Percentiles rank a stretch among this genome's conserved stretches.
phyloP scores from a whole-genome alignment of 2,113 vertebrate genomes.

The Neofelis nebulosa region DNA sequence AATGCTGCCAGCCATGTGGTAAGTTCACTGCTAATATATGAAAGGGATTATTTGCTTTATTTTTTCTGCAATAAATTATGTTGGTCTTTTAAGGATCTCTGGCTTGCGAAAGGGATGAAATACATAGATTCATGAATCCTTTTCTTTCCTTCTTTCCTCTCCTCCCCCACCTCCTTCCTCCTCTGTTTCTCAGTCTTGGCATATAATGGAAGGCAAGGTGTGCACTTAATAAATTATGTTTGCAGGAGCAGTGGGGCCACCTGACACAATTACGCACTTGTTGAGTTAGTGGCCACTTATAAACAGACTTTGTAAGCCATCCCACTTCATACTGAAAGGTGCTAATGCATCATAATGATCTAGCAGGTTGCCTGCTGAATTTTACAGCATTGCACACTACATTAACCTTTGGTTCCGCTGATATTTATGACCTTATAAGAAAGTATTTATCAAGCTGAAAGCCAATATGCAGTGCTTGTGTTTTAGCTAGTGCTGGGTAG shows the following conservation, averaged over 20 bases:
- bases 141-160: not conserved
- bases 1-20: not conserved
- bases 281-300: conserved; percentile 75
- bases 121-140: not conserved
- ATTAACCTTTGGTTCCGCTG: conserved; percentile 91
- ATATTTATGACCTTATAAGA: conserved; percentile 90
- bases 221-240: conserved; percentile 70
- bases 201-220: conserved; percentile 52
- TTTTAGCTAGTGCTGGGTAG: conserved; percentile 80
- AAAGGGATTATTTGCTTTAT: not conserved
- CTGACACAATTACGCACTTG: conserved; percentile 69
- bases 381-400: conserved; percentile 90
- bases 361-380: conserved; percentile 86
- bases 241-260: conserved; percentile 51
- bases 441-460: conserved; percentile 91
- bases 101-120: conserved; percentile 52
- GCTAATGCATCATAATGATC: conserved; percentile 89
- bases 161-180: not conserved
- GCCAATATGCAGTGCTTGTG: conserved; percentile 81
- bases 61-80: conserved; percentile 31
- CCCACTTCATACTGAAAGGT: conserved; percentile 79
- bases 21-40: not conserved
- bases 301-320: conserved; percentile 81
- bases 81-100: conserved; percentile 62
- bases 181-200: not conserved